These are phyloP conservation scores for Phrynosoma blainvillii DNA, from an alignment of 2,113 vertebrate species.

Conservation along the genomic window DNA sequence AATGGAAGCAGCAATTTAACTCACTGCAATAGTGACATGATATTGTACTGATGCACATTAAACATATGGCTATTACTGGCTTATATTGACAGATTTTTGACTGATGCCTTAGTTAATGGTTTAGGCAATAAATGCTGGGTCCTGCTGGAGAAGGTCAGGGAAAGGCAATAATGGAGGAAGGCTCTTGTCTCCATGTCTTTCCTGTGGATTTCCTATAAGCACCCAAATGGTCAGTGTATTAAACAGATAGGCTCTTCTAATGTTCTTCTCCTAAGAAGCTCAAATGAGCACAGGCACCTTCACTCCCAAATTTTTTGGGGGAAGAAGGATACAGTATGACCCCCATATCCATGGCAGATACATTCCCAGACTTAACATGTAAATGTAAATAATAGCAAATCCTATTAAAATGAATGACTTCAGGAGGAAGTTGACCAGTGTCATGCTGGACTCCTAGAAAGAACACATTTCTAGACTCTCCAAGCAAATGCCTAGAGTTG, in stretches of 20 bases:
- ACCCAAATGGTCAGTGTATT: not conserved
- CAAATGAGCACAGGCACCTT: not conserved
- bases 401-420: no score
- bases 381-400: no score
- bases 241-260: not conserved
- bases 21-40: not conserved
- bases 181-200: not conserved
- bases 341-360: no score
- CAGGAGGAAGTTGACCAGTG: no score
- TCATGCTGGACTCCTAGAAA: no score
- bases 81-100: not conserved
- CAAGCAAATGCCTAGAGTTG: no score
- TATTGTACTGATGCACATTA: not conserved
- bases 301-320: no score
- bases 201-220: not conserved
- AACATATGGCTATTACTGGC: not conserved
- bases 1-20: not conserved
- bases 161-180: not conserved
- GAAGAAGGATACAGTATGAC: no score
- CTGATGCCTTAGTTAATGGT: not conserved
- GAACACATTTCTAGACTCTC: no score
- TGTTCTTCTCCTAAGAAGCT: not conserved
- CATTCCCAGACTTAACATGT: no score
- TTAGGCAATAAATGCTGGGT: not conserved
- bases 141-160: not conserved